These are phyloP conservation scores for Pteropus rufus DNA, from an alignment of 2,797 vertebrate genomes.

Conservation along the genomic window DNA sequence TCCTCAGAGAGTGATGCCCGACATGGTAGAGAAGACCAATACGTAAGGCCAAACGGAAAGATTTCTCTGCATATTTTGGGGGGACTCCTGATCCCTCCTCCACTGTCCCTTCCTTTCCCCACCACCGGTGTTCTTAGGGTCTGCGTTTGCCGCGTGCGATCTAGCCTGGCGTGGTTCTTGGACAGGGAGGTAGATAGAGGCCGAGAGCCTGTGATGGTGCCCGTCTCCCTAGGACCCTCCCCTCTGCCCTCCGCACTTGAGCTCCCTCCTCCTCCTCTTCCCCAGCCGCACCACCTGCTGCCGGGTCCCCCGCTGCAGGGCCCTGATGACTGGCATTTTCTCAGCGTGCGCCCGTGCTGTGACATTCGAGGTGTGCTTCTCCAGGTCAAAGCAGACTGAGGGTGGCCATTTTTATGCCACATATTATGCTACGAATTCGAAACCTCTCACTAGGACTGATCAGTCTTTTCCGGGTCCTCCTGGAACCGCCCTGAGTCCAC, in stretches of 20 bases:
- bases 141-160: fast-evolving
- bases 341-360: fast-evolving
- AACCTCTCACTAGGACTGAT: not conserved
- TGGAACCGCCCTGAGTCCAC: not conserved
- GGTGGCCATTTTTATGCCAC: fast-evolving
- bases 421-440: fast-evolving
- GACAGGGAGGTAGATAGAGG: fast-evolving
- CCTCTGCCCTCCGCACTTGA: not conserved
- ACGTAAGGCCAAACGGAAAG: fast-evolving
- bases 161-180: fast-evolving
- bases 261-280: not conserved
- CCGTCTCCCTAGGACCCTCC: not conserved
- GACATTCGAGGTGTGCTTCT: fast-evolving
- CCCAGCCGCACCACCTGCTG: no score
- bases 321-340: fast-evolving
- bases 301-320: no score
- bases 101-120: fast-evolving
- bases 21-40: fast-evolving
- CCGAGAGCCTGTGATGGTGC: fast-evolving
- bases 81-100: fast-evolving
- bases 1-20: not conserved
- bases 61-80: not conserved
- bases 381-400: not conserved
- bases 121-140: fast-evolving
- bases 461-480: not conserved